Conservation (phyloP, 2,888 invertebrate genomes). For the Ormyrus labotus region DNA sequence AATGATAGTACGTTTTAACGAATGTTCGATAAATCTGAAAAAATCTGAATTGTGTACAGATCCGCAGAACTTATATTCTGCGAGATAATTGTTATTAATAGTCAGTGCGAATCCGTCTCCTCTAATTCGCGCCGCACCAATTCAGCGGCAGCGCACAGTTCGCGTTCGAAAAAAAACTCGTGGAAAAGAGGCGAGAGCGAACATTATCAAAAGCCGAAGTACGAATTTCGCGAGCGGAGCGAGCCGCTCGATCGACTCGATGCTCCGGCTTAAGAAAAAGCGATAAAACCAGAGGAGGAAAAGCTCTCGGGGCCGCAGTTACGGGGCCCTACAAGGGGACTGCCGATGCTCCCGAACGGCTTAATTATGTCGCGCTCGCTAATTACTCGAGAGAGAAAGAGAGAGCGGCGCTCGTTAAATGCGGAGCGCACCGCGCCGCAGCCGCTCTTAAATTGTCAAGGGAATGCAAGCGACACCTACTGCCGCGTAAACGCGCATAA, state of each 20-base stretch:
- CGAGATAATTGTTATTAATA: too few relatives aligned
- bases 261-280: neutral
- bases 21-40: too few relatives aligned
- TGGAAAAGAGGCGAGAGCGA: too few relatives aligned
- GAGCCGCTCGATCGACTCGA: neutral
- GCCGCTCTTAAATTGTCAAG: conserved; percentile 56
- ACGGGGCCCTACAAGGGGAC: conserved; percentile 35
- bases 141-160: neutral
- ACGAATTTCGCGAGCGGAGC: too few relatives aligned
- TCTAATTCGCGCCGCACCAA: neutral
- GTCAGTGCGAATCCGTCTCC: too few relatives aligned
- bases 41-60: too few relatives aligned
- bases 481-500: neutral
- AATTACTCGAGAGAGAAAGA: conserved; percentile 34
- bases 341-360: conserved; percentile 22
- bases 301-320: neutral
- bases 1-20: too few relatives aligned
- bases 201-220: too few relatives aligned
- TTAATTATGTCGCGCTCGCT: conserved; percentile 45
- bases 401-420: conserved; percentile 30
- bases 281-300: conserved; percentile 20
- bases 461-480: conserved; percentile 51
- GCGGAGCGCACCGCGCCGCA: conserved; percentile 17
- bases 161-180: too few relatives aligned
- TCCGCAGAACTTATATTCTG: too few relatives aligned